Percentiles rank a stretch among this genome's conserved stretches.
These are phyloP conservation scores for Hoplodrina blanda DNA, from an alignment of 2,888 invertebrate species.

Conservation along the genomic window DNA sequence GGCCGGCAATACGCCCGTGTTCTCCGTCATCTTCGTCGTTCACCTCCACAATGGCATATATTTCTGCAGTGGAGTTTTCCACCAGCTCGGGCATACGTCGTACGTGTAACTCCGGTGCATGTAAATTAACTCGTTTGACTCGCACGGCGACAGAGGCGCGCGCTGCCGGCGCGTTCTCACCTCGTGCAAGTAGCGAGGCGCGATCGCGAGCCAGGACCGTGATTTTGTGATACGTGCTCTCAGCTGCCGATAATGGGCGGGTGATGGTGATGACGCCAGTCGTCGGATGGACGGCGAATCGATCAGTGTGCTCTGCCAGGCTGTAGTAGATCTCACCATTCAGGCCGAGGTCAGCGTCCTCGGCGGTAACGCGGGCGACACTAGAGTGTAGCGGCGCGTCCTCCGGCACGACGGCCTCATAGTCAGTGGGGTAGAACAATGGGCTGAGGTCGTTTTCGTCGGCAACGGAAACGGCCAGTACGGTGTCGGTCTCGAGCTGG, in stretches of 20 bases:
- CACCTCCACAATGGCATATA: conserved; percentile 97
- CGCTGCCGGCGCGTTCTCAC: conserved; percentile 92
- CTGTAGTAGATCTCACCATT: conserved; percentile 99
- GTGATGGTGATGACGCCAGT: conserved; percentile 96
- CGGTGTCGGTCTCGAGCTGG: conserved; percentile 93
- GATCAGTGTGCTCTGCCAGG: conserved; percentile 94
- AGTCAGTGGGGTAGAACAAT: conserved; percentile 97
- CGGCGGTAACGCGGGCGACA: conserved; percentile 95
- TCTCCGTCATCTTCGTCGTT: conserved; percentile 95
- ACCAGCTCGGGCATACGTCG: conserved; percentile 95
- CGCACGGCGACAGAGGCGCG: conserved; percentile 94
- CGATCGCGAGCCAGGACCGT: conserved; percentile 96
- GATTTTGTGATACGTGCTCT: conserved; percentile 93
- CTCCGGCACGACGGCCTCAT: conserved; percentile 96
- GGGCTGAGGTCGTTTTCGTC: conserved; percentile 98
- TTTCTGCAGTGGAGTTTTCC: conserved; percentile 95
- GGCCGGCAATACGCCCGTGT: conserved; percentile 95
- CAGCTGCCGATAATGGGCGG: conserved; percentile 93
- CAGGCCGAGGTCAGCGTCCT: conserved; percentile 98
- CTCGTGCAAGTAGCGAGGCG: conserved; percentile 91
- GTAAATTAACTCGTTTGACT: conserved; percentile 96
- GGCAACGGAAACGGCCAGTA: conserved; percentile 93
- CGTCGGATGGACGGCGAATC: conserved; percentile 98
- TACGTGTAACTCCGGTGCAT: conserved; percentile 95
- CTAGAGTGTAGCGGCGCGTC: conserved; percentile 96